These are phyloP conservation scores for Ethmia dodecea DNA, from an alignment of 2,888 invertebrate species.

Conservation along the genomic window DNA sequence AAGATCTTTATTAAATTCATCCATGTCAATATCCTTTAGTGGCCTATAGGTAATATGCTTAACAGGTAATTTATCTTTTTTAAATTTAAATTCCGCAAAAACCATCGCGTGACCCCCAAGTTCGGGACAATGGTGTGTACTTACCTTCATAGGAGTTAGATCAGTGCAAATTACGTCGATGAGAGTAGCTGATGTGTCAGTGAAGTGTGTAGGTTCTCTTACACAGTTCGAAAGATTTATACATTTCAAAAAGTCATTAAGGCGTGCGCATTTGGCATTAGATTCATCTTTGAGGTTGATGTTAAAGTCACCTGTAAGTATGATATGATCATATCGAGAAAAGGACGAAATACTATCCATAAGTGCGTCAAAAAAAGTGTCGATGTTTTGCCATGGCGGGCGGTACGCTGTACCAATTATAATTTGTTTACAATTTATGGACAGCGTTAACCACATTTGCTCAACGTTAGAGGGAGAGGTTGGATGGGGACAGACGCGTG, in stretches of 20 bases:
- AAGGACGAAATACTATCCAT: slow-evolving; percentile 7
- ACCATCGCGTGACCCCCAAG: slow-evolving; percentile 15
- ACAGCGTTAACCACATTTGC: neutral
- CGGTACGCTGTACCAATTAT: slow-evolving; percentile 20
- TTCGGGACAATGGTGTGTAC: slow-evolving; percentile 7
- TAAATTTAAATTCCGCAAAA: slow-evolving; percentile 3
- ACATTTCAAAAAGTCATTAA: slow-evolving; percentile 2
- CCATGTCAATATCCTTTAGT: slow-evolving; percentile 7
- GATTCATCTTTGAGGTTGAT: slow-evolving; percentile 6
- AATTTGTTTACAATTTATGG: neutral
- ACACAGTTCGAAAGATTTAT: slow-evolving; percentile 5
- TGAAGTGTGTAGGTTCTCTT: slow-evolving; percentile 14
- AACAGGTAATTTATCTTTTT: slow-evolving; percentile 6
- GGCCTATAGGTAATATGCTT: slow-evolving; percentile 4
- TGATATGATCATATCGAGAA: slow-evolving; percentile 3
- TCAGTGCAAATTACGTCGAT: slow-evolving; percentile 17
- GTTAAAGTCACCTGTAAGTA: slow-evolving; percentile 13
- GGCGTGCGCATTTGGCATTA: slow-evolving; percentile 4
- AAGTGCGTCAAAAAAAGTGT: slow-evolving; percentile 15
- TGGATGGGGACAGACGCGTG: too few species aligned
- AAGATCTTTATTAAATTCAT: slow-evolving; percentile 5
- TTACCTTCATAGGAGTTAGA: slow-evolving; percentile 3
- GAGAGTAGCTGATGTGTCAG: slow-evolving; percentile 13
- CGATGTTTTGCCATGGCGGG: slow-evolving; percentile 14
- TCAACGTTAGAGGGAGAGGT: too few species aligned